A percentile compares a stretch with the other conserved stretches of the same genome.
Evolutionary conservation across 2,888 invertebrate species (phyloP).

Genomic region (Sthenelais limicola): DNA sequence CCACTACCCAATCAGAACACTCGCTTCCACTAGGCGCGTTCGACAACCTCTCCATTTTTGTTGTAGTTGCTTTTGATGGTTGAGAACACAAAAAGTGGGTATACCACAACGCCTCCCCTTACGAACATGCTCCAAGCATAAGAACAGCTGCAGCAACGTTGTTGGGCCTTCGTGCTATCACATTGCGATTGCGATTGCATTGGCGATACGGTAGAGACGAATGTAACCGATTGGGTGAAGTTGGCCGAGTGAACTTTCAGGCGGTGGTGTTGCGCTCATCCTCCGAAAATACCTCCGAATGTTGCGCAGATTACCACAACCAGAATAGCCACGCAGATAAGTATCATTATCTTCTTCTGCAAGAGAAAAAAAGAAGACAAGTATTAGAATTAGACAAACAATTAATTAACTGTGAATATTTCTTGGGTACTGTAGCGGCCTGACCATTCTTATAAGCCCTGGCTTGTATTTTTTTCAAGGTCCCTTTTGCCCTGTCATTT

Average conservation of each 20-base stretch:
- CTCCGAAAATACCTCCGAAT: constrained; percentile 78
- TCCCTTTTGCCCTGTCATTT: too few relatives aligned
- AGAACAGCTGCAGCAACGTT: background rate
- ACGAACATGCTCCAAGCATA: too few relatives aligned
- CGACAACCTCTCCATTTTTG: background rate
- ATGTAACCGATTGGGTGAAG: constrained; percentile 1
- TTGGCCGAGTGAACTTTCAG: background rate
- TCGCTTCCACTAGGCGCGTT: constrained; percentile 4
- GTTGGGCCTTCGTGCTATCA: background rate
- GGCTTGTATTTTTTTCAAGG: too few relatives aligned
- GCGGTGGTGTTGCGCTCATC: constrained; percentile 18
- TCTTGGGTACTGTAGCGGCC: too few relatives aligned
- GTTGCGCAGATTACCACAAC: constrained; percentile 81
- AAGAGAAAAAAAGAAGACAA: constrained; percentile 62
- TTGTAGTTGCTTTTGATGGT: background rate
- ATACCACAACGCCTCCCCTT: background rate
- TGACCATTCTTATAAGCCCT: too few relatives aligned
- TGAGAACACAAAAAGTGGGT: background rate
- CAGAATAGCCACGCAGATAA: constrained; percentile 88
- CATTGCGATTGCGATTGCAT: background rate
- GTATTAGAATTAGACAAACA: too few relatives aligned
- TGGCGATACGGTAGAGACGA: background rate
- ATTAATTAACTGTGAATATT: too few relatives aligned
- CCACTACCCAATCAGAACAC: background rate
- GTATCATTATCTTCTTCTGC: constrained; percentile 95